These are phyloP conservation scores for Hypercompe scribonia DNA, from an alignment of 2,888 invertebrate species.

Conservation along the genomic window DNA sequence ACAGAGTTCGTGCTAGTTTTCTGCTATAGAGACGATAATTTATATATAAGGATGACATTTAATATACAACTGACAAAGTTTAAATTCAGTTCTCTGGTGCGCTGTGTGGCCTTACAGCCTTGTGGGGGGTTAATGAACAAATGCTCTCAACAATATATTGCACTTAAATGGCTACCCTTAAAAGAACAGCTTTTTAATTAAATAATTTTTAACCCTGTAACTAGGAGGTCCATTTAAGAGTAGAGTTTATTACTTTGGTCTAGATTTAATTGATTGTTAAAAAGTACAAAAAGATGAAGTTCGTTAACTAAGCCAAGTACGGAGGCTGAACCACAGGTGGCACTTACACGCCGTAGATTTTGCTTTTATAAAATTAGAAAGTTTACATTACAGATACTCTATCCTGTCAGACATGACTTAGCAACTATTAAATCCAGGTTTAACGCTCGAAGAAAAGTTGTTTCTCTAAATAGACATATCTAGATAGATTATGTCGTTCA, in stretches of 20 bases:
- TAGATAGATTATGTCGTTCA: no score
- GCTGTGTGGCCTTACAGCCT: slow-evolving; percentile 55
- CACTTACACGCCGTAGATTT: not conserved
- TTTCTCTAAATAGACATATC: no score
- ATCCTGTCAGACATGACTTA: no score
- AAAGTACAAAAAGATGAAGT: not conserved
- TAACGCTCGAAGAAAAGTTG: no score
- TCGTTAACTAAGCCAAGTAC: not conserved
- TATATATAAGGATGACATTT: slow-evolving; percentile 76
- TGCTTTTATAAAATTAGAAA: not conserved
- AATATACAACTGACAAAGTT: slow-evolving; percentile 75
- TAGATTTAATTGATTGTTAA: not conserved
- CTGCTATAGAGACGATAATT: slow-evolving; percentile 68
- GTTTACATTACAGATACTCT: not conserved
- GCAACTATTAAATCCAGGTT: no score
- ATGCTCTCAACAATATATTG: slow-evolving; percentile 69
- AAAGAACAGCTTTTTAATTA: slow-evolving; percentile 80
- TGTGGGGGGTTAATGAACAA: slow-evolving; percentile 77
- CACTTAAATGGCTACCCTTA: slow-evolving; percentile 78
- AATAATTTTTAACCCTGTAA: slow-evolving; percentile 73
- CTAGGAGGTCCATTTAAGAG: slow-evolving; percentile 66
- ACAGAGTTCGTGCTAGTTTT: slow-evolving; percentile 62
- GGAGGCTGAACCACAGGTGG: not conserved
- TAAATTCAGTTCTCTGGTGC: slow-evolving; percentile 59
- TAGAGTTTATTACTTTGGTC: not conserved